Conservation (phyloP, 2,797 vertebrate genomes). For the Phrynocephalus forsythii region DNA sequence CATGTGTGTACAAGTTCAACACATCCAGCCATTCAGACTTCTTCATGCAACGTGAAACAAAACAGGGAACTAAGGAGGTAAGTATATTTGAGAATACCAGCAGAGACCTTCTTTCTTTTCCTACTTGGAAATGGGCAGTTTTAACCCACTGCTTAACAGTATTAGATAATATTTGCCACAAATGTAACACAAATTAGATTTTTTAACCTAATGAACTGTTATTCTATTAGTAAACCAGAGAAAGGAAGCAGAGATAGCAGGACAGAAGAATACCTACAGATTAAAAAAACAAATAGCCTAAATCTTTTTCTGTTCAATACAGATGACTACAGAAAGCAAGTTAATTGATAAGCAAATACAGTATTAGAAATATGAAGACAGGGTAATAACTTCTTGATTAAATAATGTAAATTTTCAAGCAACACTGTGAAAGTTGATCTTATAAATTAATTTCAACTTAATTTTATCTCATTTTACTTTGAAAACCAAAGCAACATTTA, state of each 20-base stretch:
- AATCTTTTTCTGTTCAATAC: neutral
- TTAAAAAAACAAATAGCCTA: slow-evolving; percentile 16
- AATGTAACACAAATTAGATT: neutral
- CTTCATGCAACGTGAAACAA: neutral
- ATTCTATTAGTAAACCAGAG: slow-evolving; percentile 1
- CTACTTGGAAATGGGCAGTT: neutral
- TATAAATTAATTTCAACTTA: neutral
- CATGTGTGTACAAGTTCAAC: too few species aligned
- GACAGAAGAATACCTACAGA: neutral
- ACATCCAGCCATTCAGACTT: neutral
- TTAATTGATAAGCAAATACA: neutral
- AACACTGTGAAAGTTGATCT: neutral
- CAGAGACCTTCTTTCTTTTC: neutral
- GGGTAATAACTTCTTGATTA: neutral
- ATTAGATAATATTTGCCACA: neutral
- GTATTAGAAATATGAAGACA: neutral
- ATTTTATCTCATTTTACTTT: neutral
- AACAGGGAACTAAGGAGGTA: neutral
- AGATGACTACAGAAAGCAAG: neutral
- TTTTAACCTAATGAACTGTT: slow-evolving; percentile 8
- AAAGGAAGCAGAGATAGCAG: neutral
- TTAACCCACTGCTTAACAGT: neutral
- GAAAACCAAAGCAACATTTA: neutral
- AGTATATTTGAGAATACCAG: neutral
- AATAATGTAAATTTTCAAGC: neutral